Percentiles rank a stretch among this genome's conserved stretches.
Conservation (phyloP, 2,888 invertebrate genomes). For the Galerucella pusilla region DNA sequence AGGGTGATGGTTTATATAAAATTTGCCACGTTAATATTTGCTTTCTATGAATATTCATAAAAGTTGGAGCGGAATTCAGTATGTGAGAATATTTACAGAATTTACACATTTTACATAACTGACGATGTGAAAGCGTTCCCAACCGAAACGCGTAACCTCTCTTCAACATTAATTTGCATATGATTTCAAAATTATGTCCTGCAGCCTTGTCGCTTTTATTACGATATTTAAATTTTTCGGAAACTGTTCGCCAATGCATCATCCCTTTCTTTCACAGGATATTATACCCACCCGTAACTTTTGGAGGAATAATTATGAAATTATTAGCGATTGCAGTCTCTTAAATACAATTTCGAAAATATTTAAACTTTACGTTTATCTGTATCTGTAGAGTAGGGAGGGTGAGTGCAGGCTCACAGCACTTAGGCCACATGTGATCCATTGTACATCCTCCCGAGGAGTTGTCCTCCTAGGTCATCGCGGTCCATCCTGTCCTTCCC, state of each 20-base stretch:
- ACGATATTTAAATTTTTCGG: constrained; percentile 31
- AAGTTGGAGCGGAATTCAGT: constrained; percentile 45
- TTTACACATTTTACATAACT: constrained; percentile 57
- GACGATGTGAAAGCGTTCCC: constrained; percentile 45
- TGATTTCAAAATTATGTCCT: constrained; percentile 42
- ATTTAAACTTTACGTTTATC: no score
- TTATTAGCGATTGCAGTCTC: no score
- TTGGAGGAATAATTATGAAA: no score
- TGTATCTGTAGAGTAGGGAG: no score
- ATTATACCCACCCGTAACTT: background rate
- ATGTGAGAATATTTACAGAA: constrained; percentile 55
- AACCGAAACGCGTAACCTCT: constrained; percentile 45
- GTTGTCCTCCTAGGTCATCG: no score
- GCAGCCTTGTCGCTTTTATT: constrained; percentile 39
- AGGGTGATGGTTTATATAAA: constrained; percentile 46
- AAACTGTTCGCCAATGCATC: background rate
- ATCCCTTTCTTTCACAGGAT: background rate
- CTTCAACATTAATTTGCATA: constrained; percentile 47
- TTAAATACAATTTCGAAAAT: no score
- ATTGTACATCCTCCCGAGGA: no score
- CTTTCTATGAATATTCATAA: constrained; percentile 55
- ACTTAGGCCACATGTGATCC: no score
- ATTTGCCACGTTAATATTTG: constrained; percentile 51
- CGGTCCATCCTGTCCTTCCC: no score
- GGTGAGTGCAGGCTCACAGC: no score